phyloP scores from a whole-genome alignment of 2,113 vertebrate genomes.

The Mastomys natalensis region DNA sequence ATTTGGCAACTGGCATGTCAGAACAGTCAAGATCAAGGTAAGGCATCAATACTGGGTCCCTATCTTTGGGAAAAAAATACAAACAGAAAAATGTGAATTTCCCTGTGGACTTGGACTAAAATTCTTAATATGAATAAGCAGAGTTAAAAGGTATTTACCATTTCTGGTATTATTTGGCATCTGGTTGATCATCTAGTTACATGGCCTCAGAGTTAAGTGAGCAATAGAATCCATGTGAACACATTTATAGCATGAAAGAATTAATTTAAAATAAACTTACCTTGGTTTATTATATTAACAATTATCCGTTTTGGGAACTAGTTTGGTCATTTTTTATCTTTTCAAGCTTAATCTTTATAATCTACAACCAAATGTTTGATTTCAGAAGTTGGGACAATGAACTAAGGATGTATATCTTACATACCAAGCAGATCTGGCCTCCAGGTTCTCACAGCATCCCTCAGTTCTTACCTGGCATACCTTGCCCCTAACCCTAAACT shows the following conservation, averaged over 20 bases:
- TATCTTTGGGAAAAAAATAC: background rate
- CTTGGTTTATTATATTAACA: background rate
- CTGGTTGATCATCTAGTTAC: background rate
- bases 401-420: too few relatives aligned
- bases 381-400: too few relatives aligned
- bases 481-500: too few relatives aligned
- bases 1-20: slow-evolving; percentile 32
- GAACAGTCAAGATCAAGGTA: slow-evolving; percentile 52
- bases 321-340: background rate
- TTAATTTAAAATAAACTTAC: slow-evolving; percentile 2
- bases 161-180: background rate
- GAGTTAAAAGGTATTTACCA: background rate
- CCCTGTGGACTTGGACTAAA: background rate
- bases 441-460: too few relatives aligned
- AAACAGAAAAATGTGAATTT: background rate
- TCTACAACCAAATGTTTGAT: background rate
- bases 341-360: slow-evolving; percentile 40
- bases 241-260: slow-evolving; percentile 3
- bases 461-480: too few relatives aligned
- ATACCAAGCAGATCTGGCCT: too few relatives aligned
- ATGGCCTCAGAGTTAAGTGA: background rate
- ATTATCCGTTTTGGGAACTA: background rate
- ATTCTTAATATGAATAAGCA: slow-evolving; percentile 28
- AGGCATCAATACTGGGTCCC: background rate
- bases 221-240: background rate